Base-by-base conservation (phyloP, 2,113 vertebrate species). In the Sceloporus undulatus region DNA sequence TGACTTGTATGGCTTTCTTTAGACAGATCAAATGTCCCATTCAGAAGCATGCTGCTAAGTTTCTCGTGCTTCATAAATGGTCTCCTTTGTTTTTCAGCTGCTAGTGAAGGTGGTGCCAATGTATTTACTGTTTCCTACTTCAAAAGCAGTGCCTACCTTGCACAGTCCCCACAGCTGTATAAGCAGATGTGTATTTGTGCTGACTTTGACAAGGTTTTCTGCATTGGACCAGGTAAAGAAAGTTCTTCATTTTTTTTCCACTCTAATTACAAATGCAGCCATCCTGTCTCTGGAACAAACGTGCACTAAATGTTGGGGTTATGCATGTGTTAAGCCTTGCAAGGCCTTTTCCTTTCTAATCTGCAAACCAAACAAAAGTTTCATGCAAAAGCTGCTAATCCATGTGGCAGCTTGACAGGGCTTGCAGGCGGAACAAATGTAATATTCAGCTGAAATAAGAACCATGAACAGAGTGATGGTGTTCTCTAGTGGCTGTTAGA, bases 181-280 rank as follows among this genome's bases (percentile, higher is more conserved):
- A 99, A 99, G 96, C 99, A 99, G 95, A 99, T 99, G 98, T 99
- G 98, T 91, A 99, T 99, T 94, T 99, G 98, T 95, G 99, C 98
- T 91, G 99, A 99, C 94, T 99, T 99, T 96, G 98, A 99, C 92
- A 99, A 99, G 95, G 98, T 99, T 93, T 99, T 99, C 96, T 99
- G 99, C 42, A 96, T 99, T 59, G 99, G 99, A 87, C 99, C 99
- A 96, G 99, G 98, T 99, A 97, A 97, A 96, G 27, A 82, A 65
- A 40, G 82, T 48, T 87, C 0, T 0, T 6, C 29, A 7, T 29
- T 13, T 90, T 65, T 70, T 16, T 38, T 84, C 59, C 27, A 81
- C 88, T 76, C 11, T 5, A 27, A 0, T 10, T 86, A 1, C 88
- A 88, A 87, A 87, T 75, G 52, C 1, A 86, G 88, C 79, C 74